Evolutionary conservation across 53 echinoderm and acorn worm species (phyloP).

Genomic region (Paracentrotus lividus): DNA sequence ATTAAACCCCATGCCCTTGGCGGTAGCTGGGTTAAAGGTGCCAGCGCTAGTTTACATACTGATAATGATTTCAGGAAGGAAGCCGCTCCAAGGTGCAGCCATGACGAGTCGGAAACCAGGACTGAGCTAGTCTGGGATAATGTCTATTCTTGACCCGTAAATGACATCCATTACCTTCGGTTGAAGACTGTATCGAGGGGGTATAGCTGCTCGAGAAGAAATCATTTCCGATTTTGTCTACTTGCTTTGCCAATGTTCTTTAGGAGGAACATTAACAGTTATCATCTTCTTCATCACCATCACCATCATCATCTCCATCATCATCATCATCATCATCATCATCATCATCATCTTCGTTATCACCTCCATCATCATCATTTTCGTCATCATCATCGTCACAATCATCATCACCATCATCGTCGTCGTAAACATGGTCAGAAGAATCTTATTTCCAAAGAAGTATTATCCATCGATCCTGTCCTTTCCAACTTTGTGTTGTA

Average conservation of each 20-base stretch:
- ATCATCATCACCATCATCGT: not conserved
- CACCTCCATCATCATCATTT: not conserved
- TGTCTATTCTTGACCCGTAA: slow-evolving; percentile 22
- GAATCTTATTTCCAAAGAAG: no score
- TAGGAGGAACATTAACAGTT: not conserved
- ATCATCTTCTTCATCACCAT: not conserved
- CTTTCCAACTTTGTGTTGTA: not conserved
- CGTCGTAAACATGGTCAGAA: not conserved
- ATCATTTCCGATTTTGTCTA: not conserved
- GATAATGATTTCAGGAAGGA: slow-evolving; percentile 25
- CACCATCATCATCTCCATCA: not conserved
- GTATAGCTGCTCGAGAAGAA: not conserved
- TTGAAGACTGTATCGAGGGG: not conserved
- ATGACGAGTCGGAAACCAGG: slow-evolving; percentile 46
- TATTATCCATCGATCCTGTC: no score
- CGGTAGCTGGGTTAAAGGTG: not conserved
- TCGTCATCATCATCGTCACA: not conserved
- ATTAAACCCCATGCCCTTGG: not conserved
- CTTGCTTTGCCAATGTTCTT: not conserved
- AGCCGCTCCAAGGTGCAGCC: slow-evolving; percentile 35
- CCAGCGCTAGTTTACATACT: not conserved
- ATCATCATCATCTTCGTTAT: not conserved
- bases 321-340: not conserved
- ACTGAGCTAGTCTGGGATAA: not conserved
- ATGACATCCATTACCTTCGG: slow-evolving; percentile 1